Evolutionary conservation across 2,113 vertebrate genomes (phyloP), one percentile per base, ranked within the genome.

Genomic region (Tinamus guttatus): DNA sequence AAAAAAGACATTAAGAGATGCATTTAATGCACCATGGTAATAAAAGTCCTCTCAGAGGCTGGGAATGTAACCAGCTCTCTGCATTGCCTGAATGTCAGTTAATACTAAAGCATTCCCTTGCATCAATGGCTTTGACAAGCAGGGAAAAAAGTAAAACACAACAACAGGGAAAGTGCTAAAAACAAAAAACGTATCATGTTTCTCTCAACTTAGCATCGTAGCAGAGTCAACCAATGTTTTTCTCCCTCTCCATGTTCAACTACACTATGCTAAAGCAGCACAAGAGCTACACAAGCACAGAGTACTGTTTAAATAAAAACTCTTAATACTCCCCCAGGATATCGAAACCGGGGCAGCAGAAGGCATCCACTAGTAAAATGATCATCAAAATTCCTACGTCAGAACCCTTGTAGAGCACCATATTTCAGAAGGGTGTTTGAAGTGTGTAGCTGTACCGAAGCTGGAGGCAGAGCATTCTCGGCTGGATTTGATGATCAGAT

Each of bases 391-490:
- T 69, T 88, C 83, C 81, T 56, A 62, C 47, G 47, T 64, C 62
- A 85, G 95, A 96, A 96, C 90, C 94, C 71, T 91, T 80, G 76
- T 76, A 95, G 89, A 98, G 98, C 98, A 98, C 98, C 98, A 97
- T 97, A 96, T 93, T 93, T 97, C 93, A 85, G 87, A 80, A 84
- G 11, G 81, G 59, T 81, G 75, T 94, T 76, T 60, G 63, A 94
- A 94, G 65, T 58, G 89, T 38, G 24, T 1, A 74, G 75, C 78
- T 91, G 82, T 90, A 89, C 87, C 19, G 0, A 89, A 95, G 85
- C 85, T 58, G 51, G 79, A 91, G 78, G 83, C 62, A 86, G 95
- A 93, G 89, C 65, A 80, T 87, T 96, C 47, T 27, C 90, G 8
- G 32, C 8, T 95, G 89, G 43, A 59, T 70, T 64, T 74, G 84